Evolutionary conservation across 1,140 invertebrate genomes (phyloP).

Genomic region (Dendrolimus punctatus): DNA sequence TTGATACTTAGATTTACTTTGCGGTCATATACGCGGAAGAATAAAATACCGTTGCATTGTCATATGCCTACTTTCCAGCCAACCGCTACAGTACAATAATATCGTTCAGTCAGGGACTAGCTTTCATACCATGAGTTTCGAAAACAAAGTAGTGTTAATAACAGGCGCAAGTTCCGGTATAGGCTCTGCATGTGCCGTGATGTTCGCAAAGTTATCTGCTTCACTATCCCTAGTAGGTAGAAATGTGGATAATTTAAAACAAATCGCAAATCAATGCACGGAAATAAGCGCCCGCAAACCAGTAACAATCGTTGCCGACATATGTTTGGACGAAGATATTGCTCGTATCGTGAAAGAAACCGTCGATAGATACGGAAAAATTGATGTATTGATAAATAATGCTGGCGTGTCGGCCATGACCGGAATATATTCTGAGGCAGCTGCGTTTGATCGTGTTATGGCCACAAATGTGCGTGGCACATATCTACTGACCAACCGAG

Average conservation of each 20-base stretch:
- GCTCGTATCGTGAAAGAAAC: conserved; percentile 75
- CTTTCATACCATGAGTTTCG: conserved; percentile 34
- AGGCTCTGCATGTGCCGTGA: conserved; percentile 36
- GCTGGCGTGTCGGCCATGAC: conserved; percentile 79
- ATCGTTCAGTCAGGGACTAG: conserved; percentile 23
- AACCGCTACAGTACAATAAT: conserved; percentile 1
- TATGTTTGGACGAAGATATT: conserved; percentile 77
- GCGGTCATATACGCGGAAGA: conserved; percentile 15
- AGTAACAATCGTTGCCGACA: conserved; percentile 74
- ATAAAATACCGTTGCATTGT: conserved; percentile 5
- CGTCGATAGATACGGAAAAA: conserved; percentile 73
- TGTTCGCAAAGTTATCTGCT: conserved; percentile 39
- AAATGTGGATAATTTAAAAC: conserved; percentile 34
- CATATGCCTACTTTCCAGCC: neutral
- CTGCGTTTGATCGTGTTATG: conserved; percentile 81
- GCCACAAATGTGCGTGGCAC: conserved; percentile 82
- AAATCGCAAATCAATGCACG: conserved; percentile 75
- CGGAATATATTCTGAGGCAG: conserved; percentile 72
- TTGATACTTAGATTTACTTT: conserved; percentile 10
- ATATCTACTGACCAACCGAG: conserved; percentile 81
- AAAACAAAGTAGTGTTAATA: conserved; percentile 47
- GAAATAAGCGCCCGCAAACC: conserved; percentile 42
- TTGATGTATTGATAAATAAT: conserved; percentile 84
- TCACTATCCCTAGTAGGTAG: conserved; percentile 38
- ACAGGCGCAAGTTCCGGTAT: conserved; percentile 55